These are phyloP conservation scores for Diarsia mendica DNA, from an alignment of 2,888 invertebrate species.

Conservation along the genomic window DNA sequence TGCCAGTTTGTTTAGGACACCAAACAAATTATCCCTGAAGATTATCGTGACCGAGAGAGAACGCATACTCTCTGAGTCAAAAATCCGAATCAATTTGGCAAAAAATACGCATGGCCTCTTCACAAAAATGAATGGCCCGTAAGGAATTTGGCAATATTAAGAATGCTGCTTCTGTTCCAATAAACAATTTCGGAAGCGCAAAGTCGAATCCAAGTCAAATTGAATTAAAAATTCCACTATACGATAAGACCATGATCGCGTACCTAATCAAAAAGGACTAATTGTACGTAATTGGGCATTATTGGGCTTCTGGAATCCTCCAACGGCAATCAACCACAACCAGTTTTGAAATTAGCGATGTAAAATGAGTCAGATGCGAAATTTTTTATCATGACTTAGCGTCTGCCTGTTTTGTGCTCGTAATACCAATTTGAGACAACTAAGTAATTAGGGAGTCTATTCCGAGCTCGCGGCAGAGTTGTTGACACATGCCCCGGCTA, in stretches of 20 bases:
- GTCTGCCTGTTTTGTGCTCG: conserved; percentile 41
- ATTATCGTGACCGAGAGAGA: conserved; percentile 11
- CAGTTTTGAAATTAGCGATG: conserved; percentile 53
- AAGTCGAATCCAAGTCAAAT: conserved; percentile 3
- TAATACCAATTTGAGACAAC: conserved; percentile 57
- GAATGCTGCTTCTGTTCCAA: conserved; percentile 29
- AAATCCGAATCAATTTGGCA: conserved; percentile 1
- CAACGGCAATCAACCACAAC: conserved; percentile 46
- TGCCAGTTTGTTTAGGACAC: conserved; percentile 30
- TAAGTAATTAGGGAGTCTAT: conserved; percentile 61
- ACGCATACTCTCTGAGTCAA: not conserved
- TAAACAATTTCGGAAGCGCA: conserved; percentile 39
- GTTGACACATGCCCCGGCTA: conserved; percentile 63
- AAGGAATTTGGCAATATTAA: conserved; percentile 48
- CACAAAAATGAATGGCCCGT: conserved; percentile 16
- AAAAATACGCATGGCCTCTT: not conserved
- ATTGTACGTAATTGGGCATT: conserved; percentile 27
- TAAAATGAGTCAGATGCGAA: conserved; percentile 51
- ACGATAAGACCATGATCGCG: conserved; percentile 15
- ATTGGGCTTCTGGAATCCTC: conserved; percentile 50
- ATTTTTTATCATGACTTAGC: conserved; percentile 49
- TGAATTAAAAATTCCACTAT: conserved; percentile 5
- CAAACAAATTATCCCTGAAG: conserved; percentile 31
- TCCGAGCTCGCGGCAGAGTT: conserved; percentile 54
- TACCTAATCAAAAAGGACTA: conserved; percentile 22